Evolutionary conservation across 2,113 vertebrate species (phyloP).

Genomic region (Paracanthobrama guichenoti): DNA sequence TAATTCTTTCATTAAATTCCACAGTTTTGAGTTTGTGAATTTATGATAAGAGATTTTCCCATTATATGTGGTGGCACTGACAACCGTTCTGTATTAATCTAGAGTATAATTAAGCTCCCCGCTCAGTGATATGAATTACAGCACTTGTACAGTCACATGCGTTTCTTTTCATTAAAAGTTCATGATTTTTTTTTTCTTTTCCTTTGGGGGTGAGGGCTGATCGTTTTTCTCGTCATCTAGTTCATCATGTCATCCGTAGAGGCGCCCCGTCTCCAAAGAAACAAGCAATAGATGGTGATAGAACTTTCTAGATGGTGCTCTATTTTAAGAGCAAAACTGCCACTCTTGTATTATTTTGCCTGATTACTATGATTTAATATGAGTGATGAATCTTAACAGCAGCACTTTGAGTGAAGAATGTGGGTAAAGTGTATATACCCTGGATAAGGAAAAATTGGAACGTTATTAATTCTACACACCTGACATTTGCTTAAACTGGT

Average conservation of each 20-base stretch:
- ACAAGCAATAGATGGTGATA: conserved; percentile 32
- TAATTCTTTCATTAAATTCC: conserved; percentile 9
- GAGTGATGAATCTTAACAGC: conserved; percentile 26
- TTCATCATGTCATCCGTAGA: conserved; percentile 40
- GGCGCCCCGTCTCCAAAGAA: conserved; percentile 55
- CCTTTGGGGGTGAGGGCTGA: conserved; percentile 8
- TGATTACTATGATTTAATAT: conserved; percentile 57
- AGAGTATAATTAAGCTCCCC: conserved; percentile 50
- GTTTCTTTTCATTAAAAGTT: conserved; percentile 60
- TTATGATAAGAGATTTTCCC: conserved; percentile 47
- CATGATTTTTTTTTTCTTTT: conserved; percentile 26
- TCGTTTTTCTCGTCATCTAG: not conserved
- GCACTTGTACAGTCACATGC: conserved; percentile 57
- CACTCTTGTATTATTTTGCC: conserved; percentile 36
- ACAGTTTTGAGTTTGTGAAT: conserved; percentile 35
- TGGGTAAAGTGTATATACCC: not conserved
- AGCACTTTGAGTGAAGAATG: not conserved
- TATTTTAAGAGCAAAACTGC: conserved; percentile 40
- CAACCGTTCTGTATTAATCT: conserved; percentile 46
- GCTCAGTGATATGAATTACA: conserved; percentile 58
- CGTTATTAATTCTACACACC: not conserved
- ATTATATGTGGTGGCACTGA: conserved; percentile 38
- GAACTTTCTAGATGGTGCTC: conserved; percentile 50
- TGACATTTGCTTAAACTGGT: not conserved
- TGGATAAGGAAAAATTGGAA: not conserved